Percentiles rank a stretch among this genome's conserved stretches.
Conservation (phyloP, 1,140 invertebrate genomes). For the honey bee (Apis mellifera) region Amel_HAv3.1 CM009941.2:207501-208000, state of each 20-base stretch:
- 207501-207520: conserved; percentile 49
- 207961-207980: too few relatives aligned
- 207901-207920: too few relatives aligned
- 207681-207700: too few relatives aligned
- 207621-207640: conserved; percentile 42
- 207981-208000: too few relatives aligned
- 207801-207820: too few relatives aligned
- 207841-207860: too few relatives aligned
- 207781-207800: not conserved
- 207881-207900: too few relatives aligned
- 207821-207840: too few relatives aligned
- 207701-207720: not conserved
- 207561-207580: conserved; percentile 55
- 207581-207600: conserved; percentile 61
- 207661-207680: conserved; percentile 21
- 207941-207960: too few relatives aligned
- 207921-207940: too few relatives aligned
- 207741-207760: not conserved
- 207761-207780: not conserved
- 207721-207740: conserved; percentile 13
- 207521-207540: conserved; percentile 52
- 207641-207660: not conserved
- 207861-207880: too few relatives aligned
- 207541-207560: conserved; percentile 63
- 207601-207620: conserved; percentile 35